These are phyloP conservation scores for Bothrops jararaca DNA, from an alignment of 2,113 vertebrate genomes.

Conservation along the genomic window DNA sequence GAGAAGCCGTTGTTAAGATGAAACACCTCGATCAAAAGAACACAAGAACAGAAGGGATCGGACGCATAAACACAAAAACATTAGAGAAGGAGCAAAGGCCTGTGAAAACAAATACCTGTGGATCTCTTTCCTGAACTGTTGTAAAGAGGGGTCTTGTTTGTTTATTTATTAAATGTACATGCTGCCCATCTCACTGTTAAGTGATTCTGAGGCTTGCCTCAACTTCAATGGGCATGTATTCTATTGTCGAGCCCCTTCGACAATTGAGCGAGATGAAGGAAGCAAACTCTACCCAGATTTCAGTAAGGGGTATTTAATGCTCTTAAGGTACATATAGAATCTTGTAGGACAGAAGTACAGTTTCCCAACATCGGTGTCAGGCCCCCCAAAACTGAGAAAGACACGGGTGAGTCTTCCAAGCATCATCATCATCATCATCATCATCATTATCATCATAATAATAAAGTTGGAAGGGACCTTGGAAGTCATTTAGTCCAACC, in stretches of 20 bases:
- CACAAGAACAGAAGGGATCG: not conserved
- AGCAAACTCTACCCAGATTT: not conserved
- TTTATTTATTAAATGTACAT: not conserved
- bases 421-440: too few species aligned
- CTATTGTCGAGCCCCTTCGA: not conserved
- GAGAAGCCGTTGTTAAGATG: not conserved
- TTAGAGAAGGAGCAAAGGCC: not conserved
- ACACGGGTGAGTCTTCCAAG: too few species aligned
- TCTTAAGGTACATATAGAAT: too few species aligned
- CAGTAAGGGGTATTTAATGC: too few species aligned
- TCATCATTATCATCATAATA: too few species aligned
- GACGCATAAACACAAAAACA: not conserved
- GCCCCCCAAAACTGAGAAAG: too few species aligned
- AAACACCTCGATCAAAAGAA: not conserved
- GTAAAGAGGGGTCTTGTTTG: not conserved
- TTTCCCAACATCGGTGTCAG: too few species aligned
- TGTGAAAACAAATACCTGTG: not conserved
- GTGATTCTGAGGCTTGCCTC: not conserved
- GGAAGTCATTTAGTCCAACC: too few species aligned
- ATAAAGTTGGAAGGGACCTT: too few species aligned
- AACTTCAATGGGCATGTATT: not conserved
- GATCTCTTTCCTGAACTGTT: not conserved
- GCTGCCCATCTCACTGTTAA: not conserved
- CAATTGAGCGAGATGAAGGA: not conserved
- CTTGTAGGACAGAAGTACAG: too few species aligned